Conservation (phyloP, 1,140 invertebrate species). For the Capitella teleta region DNA sequence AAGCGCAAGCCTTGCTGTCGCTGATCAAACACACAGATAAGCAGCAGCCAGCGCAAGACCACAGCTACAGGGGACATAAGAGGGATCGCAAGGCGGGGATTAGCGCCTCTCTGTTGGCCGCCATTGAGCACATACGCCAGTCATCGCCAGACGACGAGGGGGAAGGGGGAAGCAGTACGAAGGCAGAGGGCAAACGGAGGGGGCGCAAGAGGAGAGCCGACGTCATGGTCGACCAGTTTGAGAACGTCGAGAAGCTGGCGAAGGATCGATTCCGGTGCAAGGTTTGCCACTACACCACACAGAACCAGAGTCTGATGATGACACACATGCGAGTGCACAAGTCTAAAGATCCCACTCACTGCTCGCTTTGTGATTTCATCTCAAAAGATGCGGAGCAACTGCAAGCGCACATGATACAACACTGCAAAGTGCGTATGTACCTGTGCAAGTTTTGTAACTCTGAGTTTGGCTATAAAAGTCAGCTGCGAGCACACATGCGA, state of each 20-base stretch:
- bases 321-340: slow-evolving; percentile 39
- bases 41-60: too few relatives aligned
- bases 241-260: slow-evolving; percentile 30
- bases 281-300: slow-evolving; percentile 35
- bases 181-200: slow-evolving; percentile 8
- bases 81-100: slow-evolving; percentile 25
- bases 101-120: slow-evolving; percentile 37
- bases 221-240: slow-evolving; percentile 14
- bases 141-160: slow-evolving; percentile 15
- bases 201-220: neutral
- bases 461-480: slow-evolving; percentile 37
- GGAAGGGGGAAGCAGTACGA: slow-evolving; percentile 15
- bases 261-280: slow-evolving; percentile 28
- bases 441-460: slow-evolving; percentile 34
- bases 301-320: slow-evolving; percentile 20
- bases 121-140: slow-evolving; percentile 38
- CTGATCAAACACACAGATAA: too few relatives aligned
- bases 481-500: slow-evolving; percentile 35
- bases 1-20: too few relatives aligned
- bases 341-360: slow-evolving; percentile 32
- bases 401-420: slow-evolving; percentile 38
- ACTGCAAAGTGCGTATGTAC: slow-evolving; percentile 36
- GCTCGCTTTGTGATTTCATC: slow-evolving; percentile 33
- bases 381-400: slow-evolving; percentile 28
- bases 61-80: too few relatives aligned